Percentiles rank a stretch among this genome's conserved stretches.
phyloP scores from a whole-genome alignment of 2,797 vertebrate species.

The Carapus acus region DNA sequence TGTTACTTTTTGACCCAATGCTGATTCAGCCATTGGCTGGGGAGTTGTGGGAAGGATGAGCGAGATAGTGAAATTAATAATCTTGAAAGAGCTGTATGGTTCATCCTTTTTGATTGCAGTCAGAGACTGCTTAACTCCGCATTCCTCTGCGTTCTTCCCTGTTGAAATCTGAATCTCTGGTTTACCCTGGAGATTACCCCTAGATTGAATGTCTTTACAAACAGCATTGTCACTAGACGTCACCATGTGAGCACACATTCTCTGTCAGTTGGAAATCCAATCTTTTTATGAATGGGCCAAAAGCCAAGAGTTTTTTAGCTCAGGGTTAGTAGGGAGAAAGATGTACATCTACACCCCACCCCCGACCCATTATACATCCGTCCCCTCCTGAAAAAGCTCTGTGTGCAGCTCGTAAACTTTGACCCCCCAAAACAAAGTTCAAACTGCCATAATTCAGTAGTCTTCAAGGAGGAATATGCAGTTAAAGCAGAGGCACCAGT shows the following conservation, averaged over 20 bases:
- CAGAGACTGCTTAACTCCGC: slow-evolving; percentile 10
- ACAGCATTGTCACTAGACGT: slow-evolving; percentile 47
- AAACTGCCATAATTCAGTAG: slow-evolving; percentile 59
- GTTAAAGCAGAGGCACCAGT: slow-evolving; percentile 38
- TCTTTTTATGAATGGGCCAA: slow-evolving; percentile 50
- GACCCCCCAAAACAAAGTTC: slow-evolving; percentile 57
- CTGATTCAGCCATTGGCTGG: slow-evolving; percentile 28
- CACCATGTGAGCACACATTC: slow-evolving; percentile 47
- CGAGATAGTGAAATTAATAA: slow-evolving; percentile 28
- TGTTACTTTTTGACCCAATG: slow-evolving; percentile 52
- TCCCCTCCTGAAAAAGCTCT: slow-evolving; percentile 57
- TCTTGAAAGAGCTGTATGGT: slow-evolving; percentile 33
- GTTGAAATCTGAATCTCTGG: slow-evolving; percentile 34
- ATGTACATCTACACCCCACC: slow-evolving; percentile 52
- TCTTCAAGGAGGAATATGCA: slow-evolving; percentile 48
- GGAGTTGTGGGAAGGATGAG: slow-evolving; percentile 5
- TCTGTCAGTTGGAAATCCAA: slow-evolving; percentile 59
- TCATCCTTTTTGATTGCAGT: slow-evolving; percentile 23
- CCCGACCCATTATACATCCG: slow-evolving; percentile 41
- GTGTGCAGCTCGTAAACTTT: slow-evolving; percentile 58
- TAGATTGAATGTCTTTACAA: slow-evolving; percentile 42
- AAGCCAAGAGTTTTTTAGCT: slow-evolving; percentile 49
- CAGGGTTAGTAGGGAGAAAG: slow-evolving; percentile 49
- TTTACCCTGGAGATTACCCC: slow-evolving; percentile 40
- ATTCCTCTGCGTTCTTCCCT: slow-evolving; percentile 7